phyloP scores from a whole-genome alignment of 2,888 invertebrate species.

The Lepidonotus clava region DNA sequence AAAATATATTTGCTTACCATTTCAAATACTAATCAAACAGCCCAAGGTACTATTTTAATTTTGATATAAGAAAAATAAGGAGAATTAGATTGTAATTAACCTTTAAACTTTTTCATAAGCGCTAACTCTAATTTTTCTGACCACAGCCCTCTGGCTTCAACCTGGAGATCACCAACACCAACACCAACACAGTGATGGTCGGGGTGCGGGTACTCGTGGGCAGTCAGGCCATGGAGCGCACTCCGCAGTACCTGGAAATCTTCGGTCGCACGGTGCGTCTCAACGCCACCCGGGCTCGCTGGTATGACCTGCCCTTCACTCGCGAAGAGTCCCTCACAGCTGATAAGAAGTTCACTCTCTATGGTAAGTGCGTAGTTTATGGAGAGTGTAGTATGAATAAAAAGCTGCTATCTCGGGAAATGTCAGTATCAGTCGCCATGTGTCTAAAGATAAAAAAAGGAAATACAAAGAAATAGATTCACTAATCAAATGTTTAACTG shows the following conservation, averaged over 20 bases:
- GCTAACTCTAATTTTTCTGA: not conserved
- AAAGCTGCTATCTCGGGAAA: too few relatives aligned
- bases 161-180: conserved; percentile 92
- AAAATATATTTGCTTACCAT: too few relatives aligned
- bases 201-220: conserved; percentile 93
- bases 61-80: too few relatives aligned
- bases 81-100: too few relatives aligned
- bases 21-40: too few relatives aligned
- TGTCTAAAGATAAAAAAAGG: too few relatives aligned
- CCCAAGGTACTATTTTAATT: too few relatives aligned
- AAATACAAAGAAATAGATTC: too few relatives aligned
- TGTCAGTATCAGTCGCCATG: too few relatives aligned
- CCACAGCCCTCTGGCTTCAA: conserved; percentile 89
- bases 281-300: conserved; percentile 83
- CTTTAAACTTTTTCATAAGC: too few relatives aligned
- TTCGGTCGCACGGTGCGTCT: conserved; percentile 77
- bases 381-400: too few relatives aligned
- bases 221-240: conserved; percentile 88
- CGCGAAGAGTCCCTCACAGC: conserved; percentile 95
- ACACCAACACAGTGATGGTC: conserved; percentile 90
- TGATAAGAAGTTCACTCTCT: conserved; percentile 92
- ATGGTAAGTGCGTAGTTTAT: conserved; percentile 71
- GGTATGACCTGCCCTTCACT: conserved; percentile 97
- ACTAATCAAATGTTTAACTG: too few relatives aligned
- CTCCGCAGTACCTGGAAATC: conserved; percentile 84